phyloP scores from a whole-genome alignment of 2,888 invertebrate genomes.

The Tachina grossa region DNA sequence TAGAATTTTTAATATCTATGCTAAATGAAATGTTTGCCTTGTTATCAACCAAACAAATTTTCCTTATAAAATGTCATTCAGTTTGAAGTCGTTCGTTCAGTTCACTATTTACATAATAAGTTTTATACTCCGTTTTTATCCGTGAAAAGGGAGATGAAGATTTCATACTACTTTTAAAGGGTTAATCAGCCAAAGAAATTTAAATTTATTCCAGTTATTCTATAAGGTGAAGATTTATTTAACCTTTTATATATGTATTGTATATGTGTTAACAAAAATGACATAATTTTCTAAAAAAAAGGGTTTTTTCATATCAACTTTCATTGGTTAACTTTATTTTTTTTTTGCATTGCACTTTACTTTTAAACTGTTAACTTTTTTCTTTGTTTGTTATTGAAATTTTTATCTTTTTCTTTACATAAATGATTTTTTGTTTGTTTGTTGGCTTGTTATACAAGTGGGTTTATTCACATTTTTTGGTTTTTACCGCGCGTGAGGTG shows the following conservation, averaged over 20 bases:
- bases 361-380: conserved; percentile 28
- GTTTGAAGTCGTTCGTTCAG: too few species aligned
- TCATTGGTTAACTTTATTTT: conserved; percentile 4
- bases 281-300: conserved; percentile 42
- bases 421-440: conserved; percentile 28
- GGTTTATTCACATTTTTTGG: conserved; percentile 66
- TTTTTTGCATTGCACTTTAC: conserved; percentile 2
- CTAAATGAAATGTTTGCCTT: too few species aligned
- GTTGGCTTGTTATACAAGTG: conserved; percentile 47
- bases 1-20: too few species aligned
- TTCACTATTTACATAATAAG: too few species aligned
- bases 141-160: too few species aligned
- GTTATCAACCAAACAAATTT: too few species aligned
- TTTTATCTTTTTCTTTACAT: conserved; percentile 38
- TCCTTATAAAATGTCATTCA: too few species aligned
- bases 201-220: conserved; percentile 24
- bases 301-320: conserved; percentile 34
- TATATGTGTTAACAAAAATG: conserved; percentile 1
- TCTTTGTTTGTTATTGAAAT: conserved; percentile 44
- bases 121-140: too few species aligned
- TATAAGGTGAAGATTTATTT: conserved; percentile 31
- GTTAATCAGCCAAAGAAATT: conserved; percentile 30
- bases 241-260: background rate
- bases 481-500: conserved; percentile 63
- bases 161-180: conserved; percentile 1